Conservation (phyloP, 2,797 vertebrate species). For the Falco cherrug region DNA sequence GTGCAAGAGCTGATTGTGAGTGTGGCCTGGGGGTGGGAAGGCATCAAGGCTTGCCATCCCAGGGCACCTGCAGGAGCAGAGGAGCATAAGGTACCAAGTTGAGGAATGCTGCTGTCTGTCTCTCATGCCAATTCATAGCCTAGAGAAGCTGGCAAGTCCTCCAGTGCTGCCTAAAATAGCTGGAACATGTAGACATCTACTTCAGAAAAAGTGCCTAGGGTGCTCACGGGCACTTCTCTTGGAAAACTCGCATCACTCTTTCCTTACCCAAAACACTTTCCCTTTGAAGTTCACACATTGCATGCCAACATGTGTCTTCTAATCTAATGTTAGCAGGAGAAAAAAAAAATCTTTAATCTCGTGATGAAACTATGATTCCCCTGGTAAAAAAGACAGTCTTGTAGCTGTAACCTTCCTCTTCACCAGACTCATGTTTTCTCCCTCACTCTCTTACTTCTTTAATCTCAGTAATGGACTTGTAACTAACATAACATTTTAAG, state of each 20-base stretch:
- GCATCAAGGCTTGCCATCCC: not conserved
- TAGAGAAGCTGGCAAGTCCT: not conserved
- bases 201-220: not conserved
- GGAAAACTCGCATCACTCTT: not conserved
- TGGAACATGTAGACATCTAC: not conserved
- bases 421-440: not conserved
- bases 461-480: not conserved
- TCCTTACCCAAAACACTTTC: not conserved
- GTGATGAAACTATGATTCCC: not conserved
- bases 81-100: not conserved
- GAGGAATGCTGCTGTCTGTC: not conserved
- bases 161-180: not conserved
- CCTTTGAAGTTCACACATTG: not conserved
- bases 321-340: not conserved
- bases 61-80: not conserved
- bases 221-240: not conserved
- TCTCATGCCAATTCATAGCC: not conserved
- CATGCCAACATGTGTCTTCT: not conserved
- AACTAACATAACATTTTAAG: not conserved
- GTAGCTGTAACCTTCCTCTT: not conserved
- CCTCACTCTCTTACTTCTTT: not conserved
- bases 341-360: not conserved
- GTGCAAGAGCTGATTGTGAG: not conserved
- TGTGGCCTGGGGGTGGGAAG: rapidly evolving
- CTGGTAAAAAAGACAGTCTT: not conserved